Evolutionary conservation across 2,888 invertebrate species (phyloP).

Genomic region (Stenurella melanura): DNA sequence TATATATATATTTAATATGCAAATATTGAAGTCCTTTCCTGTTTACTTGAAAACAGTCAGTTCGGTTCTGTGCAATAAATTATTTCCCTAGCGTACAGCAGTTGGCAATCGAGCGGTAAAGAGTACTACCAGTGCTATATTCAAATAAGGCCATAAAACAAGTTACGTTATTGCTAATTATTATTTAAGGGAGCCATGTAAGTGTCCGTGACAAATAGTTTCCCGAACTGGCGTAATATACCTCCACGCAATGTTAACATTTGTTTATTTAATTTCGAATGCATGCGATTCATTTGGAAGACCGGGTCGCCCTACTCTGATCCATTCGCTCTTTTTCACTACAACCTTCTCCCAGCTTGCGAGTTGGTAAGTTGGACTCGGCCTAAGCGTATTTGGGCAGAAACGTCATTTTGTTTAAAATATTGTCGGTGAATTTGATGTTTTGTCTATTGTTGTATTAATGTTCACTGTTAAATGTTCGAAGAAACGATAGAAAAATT

Average conservation of each 20-base stretch:
- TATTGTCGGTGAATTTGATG: conserved; percentile 23
- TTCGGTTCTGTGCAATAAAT: not conserved
- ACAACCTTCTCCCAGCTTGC: conserved; percentile 26
- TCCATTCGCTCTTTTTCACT: conserved; percentile 26
- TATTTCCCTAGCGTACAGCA: conserved; percentile 6
- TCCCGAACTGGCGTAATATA: not conserved
- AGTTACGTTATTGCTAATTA: not conserved
- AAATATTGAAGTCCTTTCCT: not conserved
- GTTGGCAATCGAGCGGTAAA: conserved; percentile 36
- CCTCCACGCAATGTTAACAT: conserved; percentile 21
- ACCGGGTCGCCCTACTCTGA: conserved; percentile 26
- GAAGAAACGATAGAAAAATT: conserved; percentile 29
- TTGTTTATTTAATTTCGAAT: conserved; percentile 45
- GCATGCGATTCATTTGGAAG: conserved; percentile 23
- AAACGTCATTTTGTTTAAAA: conserved; percentile 42
- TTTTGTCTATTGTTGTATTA: conserved; percentile 33
- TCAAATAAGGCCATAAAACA: conserved; percentile 5
- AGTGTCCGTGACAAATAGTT: not conserved
- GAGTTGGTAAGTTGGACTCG: conserved; percentile 40
- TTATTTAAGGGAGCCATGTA: not conserved
- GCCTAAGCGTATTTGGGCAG: conserved; percentile 38
- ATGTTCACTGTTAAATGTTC: conserved; percentile 31
- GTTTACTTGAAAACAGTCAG: not conserved
- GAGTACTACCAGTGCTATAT: not conserved
- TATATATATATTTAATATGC: no score